Base-by-base conservation (phyloP, 1,140 invertebrate genomes). In the Rhyzopertha dominica region DNA sequence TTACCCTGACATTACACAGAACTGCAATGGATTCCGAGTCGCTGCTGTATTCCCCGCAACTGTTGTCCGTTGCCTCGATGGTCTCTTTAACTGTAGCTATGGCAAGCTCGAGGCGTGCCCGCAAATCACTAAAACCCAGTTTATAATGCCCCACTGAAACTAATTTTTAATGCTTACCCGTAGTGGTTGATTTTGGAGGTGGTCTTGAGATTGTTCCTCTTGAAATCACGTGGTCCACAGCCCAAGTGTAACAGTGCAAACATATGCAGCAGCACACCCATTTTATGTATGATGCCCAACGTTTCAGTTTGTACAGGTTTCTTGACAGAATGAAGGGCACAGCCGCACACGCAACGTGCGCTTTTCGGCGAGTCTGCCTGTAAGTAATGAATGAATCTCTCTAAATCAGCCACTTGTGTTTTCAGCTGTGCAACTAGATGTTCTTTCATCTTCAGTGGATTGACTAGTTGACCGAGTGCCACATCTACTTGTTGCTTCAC, bases 401-500 rank as follows among this genome's bases (percentile, higher is more conserved):
- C 96, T 64, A 99, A 77, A 71, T 99, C 96, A 31, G 84, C 80
- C 34, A 99, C 92, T 69, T 99, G 96, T 7, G 91, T 93, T 71
- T 97, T 96, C 7, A 99, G 71, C 68, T 99, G 96, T 23, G 74
- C 77, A 3, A 99, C 93, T 13, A 97, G 67, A 65, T 95, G 89
- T 62, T 95, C 95, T 70, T 98, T 98, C 73, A 96, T 93, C 65
- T 95, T 89, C 44, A 95, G 77, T 8, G 92, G 93, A 54, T 91
- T 95, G 3, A 97, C 84, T 59, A 97, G 83, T 78, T 97, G 75
- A 3, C 79, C 76, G 26, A 78, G 71, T 1, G 79, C 78, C 56
- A 77, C 74, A 62, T 80, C 77, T 17, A 81, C 78, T 60, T 81
- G 78, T 53, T 78, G 75, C 36, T 74, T 72, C 24, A 81, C 61